These are phyloP conservation scores for Agelas oroides DNA, from an alignment of 37 sponge, comb jelly and placozoan species.

Conservation along the genomic window DNA sequence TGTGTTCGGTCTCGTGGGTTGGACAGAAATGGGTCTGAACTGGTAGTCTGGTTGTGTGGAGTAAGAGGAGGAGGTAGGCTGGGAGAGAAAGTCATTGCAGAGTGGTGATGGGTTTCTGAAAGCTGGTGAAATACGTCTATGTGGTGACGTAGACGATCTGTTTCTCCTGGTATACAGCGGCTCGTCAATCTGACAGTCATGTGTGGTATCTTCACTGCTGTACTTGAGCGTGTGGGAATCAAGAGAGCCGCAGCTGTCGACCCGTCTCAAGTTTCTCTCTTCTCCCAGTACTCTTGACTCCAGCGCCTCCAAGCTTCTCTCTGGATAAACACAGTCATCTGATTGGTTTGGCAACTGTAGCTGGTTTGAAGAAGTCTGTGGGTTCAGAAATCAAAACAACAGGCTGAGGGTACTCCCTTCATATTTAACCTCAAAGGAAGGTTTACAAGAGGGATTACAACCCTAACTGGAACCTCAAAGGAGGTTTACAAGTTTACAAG, in stretches of 20 bases:
- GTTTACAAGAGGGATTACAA: too few relatives aligned
- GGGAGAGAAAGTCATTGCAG: background rate
- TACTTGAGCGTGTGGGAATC: constrained; percentile 41
- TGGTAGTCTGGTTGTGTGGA: background rate
- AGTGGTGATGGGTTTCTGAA: too few relatives aligned
- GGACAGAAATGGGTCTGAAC: background rate
- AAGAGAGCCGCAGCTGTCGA: constrained; percentile 87
- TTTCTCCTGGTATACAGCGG: background rate
- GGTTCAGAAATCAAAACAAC: background rate
- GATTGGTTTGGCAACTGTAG: background rate
- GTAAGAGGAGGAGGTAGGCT: background rate
- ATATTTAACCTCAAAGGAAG: too few relatives aligned
- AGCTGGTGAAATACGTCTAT: too few relatives aligned
- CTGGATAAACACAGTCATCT: too few relatives aligned
- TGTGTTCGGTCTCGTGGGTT: background rate
- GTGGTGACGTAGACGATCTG: background rate
- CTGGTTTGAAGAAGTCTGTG: background rate
- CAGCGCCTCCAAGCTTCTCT: too few relatives aligned
- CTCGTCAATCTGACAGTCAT: background rate
- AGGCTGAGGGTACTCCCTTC: too few relatives aligned
- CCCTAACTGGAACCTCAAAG: too few relatives aligned
- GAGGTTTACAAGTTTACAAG: too few relatives aligned
- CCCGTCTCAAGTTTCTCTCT: constrained; percentile 17
- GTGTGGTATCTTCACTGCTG: too few relatives aligned
- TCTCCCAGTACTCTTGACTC: too few relatives aligned